Percentiles rank a stretch among this genome's conserved stretches.
These are phyloP conservation scores for Caenorhabditis panamensis DNA, from an alignment of 2,888 invertebrate species.

Conservation along the genomic window DNA sequence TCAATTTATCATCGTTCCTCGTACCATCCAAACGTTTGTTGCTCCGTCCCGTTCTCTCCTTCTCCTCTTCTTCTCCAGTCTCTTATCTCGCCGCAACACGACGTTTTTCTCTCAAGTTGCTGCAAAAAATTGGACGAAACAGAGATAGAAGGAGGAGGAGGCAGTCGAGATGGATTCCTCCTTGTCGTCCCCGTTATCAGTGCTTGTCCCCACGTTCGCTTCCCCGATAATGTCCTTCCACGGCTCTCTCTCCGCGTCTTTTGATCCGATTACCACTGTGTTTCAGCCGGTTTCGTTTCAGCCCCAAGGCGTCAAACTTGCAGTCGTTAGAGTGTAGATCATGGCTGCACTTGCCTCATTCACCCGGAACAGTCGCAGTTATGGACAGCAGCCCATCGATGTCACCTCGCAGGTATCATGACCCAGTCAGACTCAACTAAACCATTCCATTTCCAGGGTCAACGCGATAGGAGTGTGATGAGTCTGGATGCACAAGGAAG, in stretches of 20 bases:
- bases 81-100: slow-evolving; percentile 36
- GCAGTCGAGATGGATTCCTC: slow-evolving; percentile 10
- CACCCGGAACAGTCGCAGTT: slow-evolving; percentile 66
- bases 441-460: slow-evolving; percentile 38
- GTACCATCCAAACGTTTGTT: slow-evolving; percentile 51
- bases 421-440: background rate
- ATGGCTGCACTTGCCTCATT: slow-evolving; percentile 71
- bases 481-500: slow-evolving; percentile 58
- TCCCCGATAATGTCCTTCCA: slow-evolving; percentile 25
- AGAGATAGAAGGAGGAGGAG: slow-evolving; percentile 20
- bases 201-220: slow-evolving; percentile 43
- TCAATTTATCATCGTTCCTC: slow-evolving; percentile 55
- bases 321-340: slow-evolving; percentile 37
- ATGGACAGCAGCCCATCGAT: slow-evolving; percentile 67
- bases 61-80: slow-evolving; percentile 24
- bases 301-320: slow-evolving; percentile 39
- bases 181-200: slow-evolving; percentile 25
- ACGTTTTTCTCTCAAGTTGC: slow-evolving; percentile 53
- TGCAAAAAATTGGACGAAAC: slow-evolving; percentile 38
- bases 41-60: slow-evolving; percentile 37
- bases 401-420: slow-evolving; percentile 56
- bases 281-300: slow-evolving; percentile 23
- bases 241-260: background rate
- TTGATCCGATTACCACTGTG: slow-evolving; percentile 56
- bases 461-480: slow-evolving; percentile 54